These are phyloP conservation scores for Bilobella aurantiaca DNA, from an alignment of 1,140 invertebrate species.

Conservation along the genomic window DNA sequence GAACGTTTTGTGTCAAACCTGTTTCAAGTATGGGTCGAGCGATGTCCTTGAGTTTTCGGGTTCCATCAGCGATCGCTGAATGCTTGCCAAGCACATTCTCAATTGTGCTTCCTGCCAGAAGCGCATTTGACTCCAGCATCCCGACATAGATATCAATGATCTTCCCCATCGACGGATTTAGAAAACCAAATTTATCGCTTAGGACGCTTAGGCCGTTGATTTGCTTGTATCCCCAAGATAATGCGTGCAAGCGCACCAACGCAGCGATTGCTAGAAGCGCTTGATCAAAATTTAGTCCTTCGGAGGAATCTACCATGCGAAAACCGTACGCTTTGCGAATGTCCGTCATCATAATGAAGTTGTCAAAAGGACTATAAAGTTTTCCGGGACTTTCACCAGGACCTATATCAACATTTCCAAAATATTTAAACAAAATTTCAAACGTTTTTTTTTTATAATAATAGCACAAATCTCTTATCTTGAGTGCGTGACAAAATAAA, in stretches of 20 bases:
- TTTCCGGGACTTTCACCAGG: no score
- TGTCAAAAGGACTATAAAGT: conserved; percentile 6
- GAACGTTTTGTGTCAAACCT: no score
- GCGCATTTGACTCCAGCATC: background rate
- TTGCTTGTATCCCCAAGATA: conserved; percentile 3
- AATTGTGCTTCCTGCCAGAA: background rate
- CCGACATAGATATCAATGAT: background rate
- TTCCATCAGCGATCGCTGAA: background rate
- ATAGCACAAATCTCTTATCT: no score
- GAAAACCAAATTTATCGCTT: background rate
- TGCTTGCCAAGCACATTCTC: background rate
- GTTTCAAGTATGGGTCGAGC: background rate
- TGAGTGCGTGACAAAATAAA: no score
- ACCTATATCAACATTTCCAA: no score
- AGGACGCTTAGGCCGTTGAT: background rate
- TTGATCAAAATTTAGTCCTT: background rate
- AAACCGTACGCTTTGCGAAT: background rate
- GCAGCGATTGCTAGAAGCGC: background rate
- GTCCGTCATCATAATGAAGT: conserved; percentile 4
- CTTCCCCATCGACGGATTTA: background rate
- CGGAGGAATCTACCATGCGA: background rate
- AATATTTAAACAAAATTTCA: no score
- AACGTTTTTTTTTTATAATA: no score
- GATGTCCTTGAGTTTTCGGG: background rate
- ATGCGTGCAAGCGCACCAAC: conserved; percentile 2